Evolutionary conservation across 2,797 vertebrate species (phyloP), one percentile per base, ranked within the genome.

Genomic region (Falco berigora): DNA sequence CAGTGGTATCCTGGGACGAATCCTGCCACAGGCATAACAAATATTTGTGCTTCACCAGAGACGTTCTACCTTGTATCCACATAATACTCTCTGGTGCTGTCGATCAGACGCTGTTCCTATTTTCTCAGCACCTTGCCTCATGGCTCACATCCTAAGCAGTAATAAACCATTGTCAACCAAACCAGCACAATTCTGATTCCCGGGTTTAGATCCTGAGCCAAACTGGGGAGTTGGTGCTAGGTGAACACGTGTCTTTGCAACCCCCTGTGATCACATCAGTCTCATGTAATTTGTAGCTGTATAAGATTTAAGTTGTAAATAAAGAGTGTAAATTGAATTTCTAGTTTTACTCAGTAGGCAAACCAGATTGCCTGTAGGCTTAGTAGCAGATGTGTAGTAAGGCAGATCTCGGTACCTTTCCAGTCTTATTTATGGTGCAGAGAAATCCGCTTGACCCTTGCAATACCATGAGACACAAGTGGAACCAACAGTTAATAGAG

Each of bases 281-380:
- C 74, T 77, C 36, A 4, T 52, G 40, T 47, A 24, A 68, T 92
- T 92, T 93, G 78, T 71, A 42, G 13, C 53, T 86, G 50, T 61
- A 1, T 46, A 79, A 79, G 59, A n/a, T 90, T 90, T 47, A 52
- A 92, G 61, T 24, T 82, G 62, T 73, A 95, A 96, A 79, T 75
- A 61, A 91, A 73, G 47, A 66, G 25, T 34, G 40, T 74, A 79
- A 93, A 92, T 90, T 66, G n/a, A 84, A 86, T 96, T 95, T 93
- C 68, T 56, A 1, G 44, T 56, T 93, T 82, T 69, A 36, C 81
- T 94, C 28, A 46, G 42, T 55, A 84, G 77, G 58, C 4, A 62
- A 83, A 24, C 27, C 68, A 86, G 75, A 67, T 52, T 72, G 44
- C 10, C 73, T 72, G 46, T 36, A 27, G 78, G 56, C 23, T 93